A percentile compares a stretch with the other conserved stretches of the same genome.
Evolutionary conservation across 2,888 invertebrate genomes (phyloP).

Genomic region (Chymomyza caudatula): DNA sequence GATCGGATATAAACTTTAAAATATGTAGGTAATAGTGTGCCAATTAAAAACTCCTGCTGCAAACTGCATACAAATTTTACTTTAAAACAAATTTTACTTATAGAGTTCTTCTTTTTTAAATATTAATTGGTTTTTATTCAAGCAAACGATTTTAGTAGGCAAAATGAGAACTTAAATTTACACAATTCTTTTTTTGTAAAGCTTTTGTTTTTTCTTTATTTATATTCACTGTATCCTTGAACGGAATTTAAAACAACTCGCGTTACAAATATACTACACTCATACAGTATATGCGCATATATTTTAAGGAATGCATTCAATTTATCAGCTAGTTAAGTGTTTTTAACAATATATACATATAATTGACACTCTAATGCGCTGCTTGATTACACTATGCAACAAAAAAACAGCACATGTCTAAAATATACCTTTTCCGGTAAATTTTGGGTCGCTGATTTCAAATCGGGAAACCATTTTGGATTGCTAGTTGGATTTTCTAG

Average conservation of each 20-base stretch:
- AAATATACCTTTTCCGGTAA: no score
- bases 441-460: no score
- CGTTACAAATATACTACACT: conserved; percentile 45
- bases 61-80: no score
- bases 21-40: no score
- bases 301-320: conserved; percentile 21
- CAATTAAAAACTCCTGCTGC: no score
- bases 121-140: conserved; percentile 16
- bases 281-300: conserved; percentile 12
- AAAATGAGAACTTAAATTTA: background rate
- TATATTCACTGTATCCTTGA: conserved; percentile 58
- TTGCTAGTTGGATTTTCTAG: no score
- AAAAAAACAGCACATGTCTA: no score
- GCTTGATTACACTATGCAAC: no score
- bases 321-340: conserved; percentile 16
- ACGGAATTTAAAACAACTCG: conserved; percentile 72
- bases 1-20: no score
- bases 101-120: conserved; percentile 21
- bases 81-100: no score
- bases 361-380: conserved; percentile 51
- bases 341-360: conserved; percentile 27
- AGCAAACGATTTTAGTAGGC: background rate
- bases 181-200: background rate
- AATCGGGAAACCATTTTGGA: no score
- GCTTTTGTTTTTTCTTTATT: conserved; percentile 18